Conservation (phyloP, 2,113 vertebrate genomes). For the Redunca redunca region DNA sequence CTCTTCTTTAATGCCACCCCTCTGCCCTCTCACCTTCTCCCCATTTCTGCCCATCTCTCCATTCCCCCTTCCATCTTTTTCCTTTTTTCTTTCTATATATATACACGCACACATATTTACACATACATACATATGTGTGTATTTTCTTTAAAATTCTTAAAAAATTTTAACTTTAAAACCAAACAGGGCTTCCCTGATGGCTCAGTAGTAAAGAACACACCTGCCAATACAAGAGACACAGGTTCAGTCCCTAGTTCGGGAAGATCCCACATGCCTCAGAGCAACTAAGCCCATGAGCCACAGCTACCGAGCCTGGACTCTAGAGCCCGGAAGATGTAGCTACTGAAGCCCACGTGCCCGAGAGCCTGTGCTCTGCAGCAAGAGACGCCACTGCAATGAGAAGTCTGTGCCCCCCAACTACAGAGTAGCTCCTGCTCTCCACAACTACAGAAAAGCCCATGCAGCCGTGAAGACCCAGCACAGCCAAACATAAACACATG, state of each 20-base stretch:
- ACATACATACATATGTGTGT: neutral
- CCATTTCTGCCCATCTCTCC: neutral
- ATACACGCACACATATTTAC: neutral
- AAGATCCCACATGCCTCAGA: neutral
- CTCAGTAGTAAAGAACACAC: neutral
- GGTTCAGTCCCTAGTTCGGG: neutral
- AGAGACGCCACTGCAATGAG: neutral
- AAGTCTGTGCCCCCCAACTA: neutral
- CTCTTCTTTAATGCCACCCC: neutral
- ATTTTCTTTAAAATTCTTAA: neutral
- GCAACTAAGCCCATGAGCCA: neutral
- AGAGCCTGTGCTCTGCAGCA: neutral
- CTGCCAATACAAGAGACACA: neutral
- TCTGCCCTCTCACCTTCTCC: neutral
- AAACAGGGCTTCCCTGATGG: neutral
- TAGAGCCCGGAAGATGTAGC: neutral
- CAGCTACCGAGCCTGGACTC: neutral
- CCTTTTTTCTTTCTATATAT: neutral
- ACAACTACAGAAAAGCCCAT: neutral
- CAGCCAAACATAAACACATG: neutral
- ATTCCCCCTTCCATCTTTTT: accelerated
- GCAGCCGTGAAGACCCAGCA: neutral
- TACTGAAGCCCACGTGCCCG: neutral
- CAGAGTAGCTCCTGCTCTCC: neutral
- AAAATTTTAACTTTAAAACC: neutral